Evolutionary conservation across 1,140 invertebrate species (phyloP).

Genomic region (Dendrolimus kikuchii): DNA sequence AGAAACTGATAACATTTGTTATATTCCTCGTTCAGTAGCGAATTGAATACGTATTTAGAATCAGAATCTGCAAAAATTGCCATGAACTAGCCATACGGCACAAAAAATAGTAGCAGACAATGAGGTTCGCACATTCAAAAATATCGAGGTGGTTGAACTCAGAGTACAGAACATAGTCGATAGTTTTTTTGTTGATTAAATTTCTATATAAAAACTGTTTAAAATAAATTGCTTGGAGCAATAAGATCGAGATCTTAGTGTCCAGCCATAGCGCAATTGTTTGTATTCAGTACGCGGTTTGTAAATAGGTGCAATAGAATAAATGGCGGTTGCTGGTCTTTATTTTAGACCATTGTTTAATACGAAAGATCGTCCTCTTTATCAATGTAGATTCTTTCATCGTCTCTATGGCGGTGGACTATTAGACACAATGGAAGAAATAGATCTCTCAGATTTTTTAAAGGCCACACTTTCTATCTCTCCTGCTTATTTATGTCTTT

Average conservation of each 20-base stretch:
- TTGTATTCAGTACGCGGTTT: slow-evolving; percentile 16
- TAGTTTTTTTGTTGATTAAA: slow-evolving; percentile 56
- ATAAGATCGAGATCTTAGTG: slow-evolving; percentile 25
- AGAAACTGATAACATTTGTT: no score
- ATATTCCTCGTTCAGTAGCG: no score
- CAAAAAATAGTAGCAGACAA: slow-evolving; percentile 59
- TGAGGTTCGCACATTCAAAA: slow-evolving; percentile 61
- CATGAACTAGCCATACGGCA: slow-evolving; percentile 49
- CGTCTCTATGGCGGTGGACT: no score
- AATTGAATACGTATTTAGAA: slow-evolving; percentile 16
- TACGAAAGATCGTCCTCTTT: no score
- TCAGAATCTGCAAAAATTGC: slow-evolving; percentile 34
- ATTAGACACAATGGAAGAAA: no score
- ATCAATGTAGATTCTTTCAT: no score
- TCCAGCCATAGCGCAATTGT: slow-evolving; percentile 10
- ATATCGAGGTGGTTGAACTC: slow-evolving; percentile 57
- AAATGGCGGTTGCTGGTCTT: not conserved
- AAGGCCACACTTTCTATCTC: no score
- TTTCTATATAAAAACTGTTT: slow-evolving; percentile 44
- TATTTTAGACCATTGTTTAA: no score
- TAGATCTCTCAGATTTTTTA: no score
- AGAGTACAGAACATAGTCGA: slow-evolving; percentile 38
- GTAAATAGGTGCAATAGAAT: slow-evolving; percentile 1
- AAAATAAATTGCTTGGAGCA: slow-evolving; percentile 43
- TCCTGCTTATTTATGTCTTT: no score